A percentile compares a stretch with the other conserved stretches of the same genome.
phyloP scores from a whole-genome alignment of 2,888 invertebrate genomes.

The Liodrosophila aerea region DNA sequence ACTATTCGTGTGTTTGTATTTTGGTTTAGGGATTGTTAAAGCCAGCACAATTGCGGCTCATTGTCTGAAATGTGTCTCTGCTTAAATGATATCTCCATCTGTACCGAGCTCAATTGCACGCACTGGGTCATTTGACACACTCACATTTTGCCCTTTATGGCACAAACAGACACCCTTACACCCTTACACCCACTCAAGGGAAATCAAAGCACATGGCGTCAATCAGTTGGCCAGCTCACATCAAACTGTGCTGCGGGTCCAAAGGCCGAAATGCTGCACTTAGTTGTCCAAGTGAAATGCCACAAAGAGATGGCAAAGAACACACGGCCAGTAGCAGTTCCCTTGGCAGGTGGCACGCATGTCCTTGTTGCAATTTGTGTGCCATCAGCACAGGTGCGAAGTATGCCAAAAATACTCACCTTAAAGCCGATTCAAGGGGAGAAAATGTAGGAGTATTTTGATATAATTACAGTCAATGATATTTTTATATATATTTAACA shows the following conservation, averaged over 20 bases:
- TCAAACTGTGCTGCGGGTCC: constrained; percentile 34
- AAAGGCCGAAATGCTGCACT: constrained; percentile 5
- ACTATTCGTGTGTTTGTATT: constrained; percentile 28
- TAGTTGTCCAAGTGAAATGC: constrained; percentile 17
- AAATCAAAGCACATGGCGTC: constrained; percentile 48
- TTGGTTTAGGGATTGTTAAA: constrained; percentile 22
- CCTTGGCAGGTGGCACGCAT: constrained; percentile 12
- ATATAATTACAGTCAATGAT: too few relatives aligned
- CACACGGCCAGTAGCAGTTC: constrained; percentile 11
- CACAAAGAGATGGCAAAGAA: constrained; percentile 26
- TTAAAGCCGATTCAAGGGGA: too few relatives aligned
- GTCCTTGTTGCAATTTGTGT: constrained; percentile 18
- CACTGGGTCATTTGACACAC: constrained; percentile 47
- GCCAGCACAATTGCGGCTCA: constrained; percentile 31
- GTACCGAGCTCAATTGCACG: constrained; percentile 13
- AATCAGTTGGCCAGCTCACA: constrained; percentile 12
- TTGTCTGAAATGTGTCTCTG: constrained; percentile 14
- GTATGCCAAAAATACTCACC: constrained; percentile 63
- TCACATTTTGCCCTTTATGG: constrained; percentile 43
- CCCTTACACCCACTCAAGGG: constrained; percentile 33
- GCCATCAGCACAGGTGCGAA: constrained; percentile 78
- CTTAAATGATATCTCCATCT: constrained; percentile 16
- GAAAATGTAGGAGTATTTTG: too few relatives aligned
- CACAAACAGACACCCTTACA: constrained; percentile 5
- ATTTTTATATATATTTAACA: constrained; percentile 4